Base-by-base conservation (phyloP, 2,113 vertebrate genomes). In the Lepus americanus region DNA sequence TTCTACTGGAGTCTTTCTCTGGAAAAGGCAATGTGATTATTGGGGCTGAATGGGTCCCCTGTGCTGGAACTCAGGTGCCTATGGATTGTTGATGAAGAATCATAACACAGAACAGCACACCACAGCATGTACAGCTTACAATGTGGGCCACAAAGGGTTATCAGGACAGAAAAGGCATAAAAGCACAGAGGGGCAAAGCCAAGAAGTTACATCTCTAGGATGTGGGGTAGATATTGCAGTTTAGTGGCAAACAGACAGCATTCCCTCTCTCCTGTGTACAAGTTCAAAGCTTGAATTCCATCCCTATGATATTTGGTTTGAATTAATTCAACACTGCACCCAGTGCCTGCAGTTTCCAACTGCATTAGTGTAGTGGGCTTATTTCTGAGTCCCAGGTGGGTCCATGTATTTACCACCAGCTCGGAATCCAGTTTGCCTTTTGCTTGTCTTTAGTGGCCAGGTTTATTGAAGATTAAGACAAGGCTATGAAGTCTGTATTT, bases 271-370 rank as follows among this genome's bases (percentile, higher is more conserved):
- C 80, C 14, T 16, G 27, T 49, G 66, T n/a, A 23, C 55, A 22
- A 78, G 70, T 92, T 84, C 49, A 67, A 70, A 79, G 61, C 29
- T 51, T 63, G 33, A 33, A 77, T 61, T 90, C 64, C 27, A 51
- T 72, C 78, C 14, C 9, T 25, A 36, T 9, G 69, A 7, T 90
- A 79, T 63, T 74, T 89, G 39, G n/a, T 22, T 95, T 82, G 72
- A 86, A 94, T 91, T 74, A 94, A 93, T 80, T 94, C 79, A 86
- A 44, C 39, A 64, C 22, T 66, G 33, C 36, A 76, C 76, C 33
- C 86, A 89, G 59, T 69, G 33, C 83, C 66, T 25, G 64, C 22
- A 87, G 31, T 92, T 27, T 59, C 78, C 33, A 82, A 17, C 44
- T 93, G 70, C 59, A 94, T 92, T 90, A 90, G 49, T 51, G 5